Conservation (phyloP, 2,888 invertebrate species). For the Agonopterix arenella region DNA sequence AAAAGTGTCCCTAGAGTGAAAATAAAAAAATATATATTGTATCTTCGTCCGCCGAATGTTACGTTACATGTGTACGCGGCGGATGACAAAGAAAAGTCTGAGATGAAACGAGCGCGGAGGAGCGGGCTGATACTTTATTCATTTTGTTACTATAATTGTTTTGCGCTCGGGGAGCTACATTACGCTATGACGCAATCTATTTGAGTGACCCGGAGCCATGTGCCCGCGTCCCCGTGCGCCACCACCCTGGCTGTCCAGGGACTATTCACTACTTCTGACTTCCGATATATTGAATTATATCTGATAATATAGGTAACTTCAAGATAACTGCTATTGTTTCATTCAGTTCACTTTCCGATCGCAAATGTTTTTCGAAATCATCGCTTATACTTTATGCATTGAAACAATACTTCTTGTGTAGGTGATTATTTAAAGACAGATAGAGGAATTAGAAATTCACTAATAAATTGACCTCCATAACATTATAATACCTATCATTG, state of each 20-base stretch:
- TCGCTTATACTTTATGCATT: no score
- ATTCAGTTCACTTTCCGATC: no score
- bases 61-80: slow-evolving; percentile 49
- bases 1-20: slow-evolving; percentile 76
- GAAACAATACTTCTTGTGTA: no score
- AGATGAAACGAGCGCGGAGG: slow-evolving; percentile 42
- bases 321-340: no score
- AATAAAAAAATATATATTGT: slow-evolving; percentile 74
- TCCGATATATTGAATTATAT: no score
- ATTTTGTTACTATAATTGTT: slow-evolving; percentile 66
- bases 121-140: slow-evolving; percentile 57
- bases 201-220: slow-evolving; percentile 62
- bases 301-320: no score
- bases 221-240: slow-evolving; percentile 18
- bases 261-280: background rate
- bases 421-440: no score
- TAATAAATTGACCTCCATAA: no score
- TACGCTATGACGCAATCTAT: slow-evolving; percentile 66
- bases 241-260: slow-evolving; percentile 13
- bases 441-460: no score
- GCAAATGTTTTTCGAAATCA: no score
- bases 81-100: slow-evolving; percentile 63
- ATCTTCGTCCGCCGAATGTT: slow-evolving; percentile 60
- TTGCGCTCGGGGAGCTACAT: slow-evolving; percentile 52
- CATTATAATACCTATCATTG: no score